Conservation (phyloP, 2,113 vertebrate species). For the Climacteris rufus region DNA sequence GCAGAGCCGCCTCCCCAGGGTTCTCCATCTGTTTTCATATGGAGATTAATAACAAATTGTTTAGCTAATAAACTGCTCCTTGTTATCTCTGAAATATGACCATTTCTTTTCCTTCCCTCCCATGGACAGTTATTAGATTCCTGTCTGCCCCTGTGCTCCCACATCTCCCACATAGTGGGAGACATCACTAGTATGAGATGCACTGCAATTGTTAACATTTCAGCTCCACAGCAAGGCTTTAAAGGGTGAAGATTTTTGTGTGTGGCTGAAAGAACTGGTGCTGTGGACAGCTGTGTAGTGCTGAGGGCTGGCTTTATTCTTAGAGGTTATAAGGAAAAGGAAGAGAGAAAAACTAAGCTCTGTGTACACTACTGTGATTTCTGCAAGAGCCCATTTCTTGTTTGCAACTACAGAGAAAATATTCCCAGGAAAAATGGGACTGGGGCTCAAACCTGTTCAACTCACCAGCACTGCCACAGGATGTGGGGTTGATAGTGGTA, state of each 20-base stretch:
- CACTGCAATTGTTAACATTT: not conserved
- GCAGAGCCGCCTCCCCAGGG: not conserved
- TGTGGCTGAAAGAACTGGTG: not conserved
- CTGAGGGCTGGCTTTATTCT: not conserved
- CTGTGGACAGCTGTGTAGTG: not conserved
- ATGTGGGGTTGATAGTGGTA: not conserved
- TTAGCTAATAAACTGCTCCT: slow-evolving; percentile 37
- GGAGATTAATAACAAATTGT: slow-evolving; percentile 40
- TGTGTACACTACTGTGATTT: not conserved
- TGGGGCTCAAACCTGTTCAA: not conserved
- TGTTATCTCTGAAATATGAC: not conserved
- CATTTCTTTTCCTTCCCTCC: slow-evolving; percentile 1
- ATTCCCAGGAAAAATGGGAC: not conserved
- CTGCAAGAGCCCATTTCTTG: not conserved
- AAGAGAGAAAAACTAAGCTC: not conserved
- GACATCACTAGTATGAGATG: not conserved
- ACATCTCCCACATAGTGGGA: no score
- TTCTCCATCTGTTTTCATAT: slow-evolving; percentile 41
- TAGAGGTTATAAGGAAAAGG: not conserved
- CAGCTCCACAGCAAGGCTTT: not conserved
- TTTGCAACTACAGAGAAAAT: not conserved
- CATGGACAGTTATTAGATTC: not conserved
- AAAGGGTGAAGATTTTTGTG: not conserved
- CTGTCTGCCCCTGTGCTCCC: not conserved
- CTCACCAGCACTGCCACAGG: not conserved